phyloP scores from a whole-genome alignment of 1,140 invertebrate species.

The Sweltsa coloradensis region DNA sequence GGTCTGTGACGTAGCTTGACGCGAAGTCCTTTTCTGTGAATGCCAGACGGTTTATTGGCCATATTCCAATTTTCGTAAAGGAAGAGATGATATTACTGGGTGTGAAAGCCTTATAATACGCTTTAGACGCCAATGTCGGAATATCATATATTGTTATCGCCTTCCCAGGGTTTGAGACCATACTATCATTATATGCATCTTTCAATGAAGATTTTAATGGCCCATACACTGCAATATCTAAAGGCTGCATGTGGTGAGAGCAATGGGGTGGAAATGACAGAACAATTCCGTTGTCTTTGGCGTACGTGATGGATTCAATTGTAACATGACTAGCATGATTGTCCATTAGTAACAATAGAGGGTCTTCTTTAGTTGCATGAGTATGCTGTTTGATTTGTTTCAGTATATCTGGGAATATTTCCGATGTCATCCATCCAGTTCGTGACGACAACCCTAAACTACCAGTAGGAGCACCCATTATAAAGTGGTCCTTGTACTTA shows the following conservation, averaged over 20 bases:
- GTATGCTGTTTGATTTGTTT: conserved; percentile 23
- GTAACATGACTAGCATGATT: conserved; percentile 16
- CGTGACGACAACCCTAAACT: conserved; percentile 23
- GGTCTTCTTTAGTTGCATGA: too few relatives aligned
- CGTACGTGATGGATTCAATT: conserved; percentile 1
- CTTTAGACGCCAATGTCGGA: conserved; percentile 17
- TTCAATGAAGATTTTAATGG: conserved; percentile 19
- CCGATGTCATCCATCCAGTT: conserved; percentile 30
- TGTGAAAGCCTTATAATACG: conserved; percentile 22
- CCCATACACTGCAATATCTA: conserved; percentile 22
- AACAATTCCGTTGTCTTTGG: conserved; percentile 12
- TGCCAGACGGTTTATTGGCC: conserved; percentile 24
- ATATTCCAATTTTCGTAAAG: conserved; percentile 23
- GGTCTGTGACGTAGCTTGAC: conserved; percentile 26
- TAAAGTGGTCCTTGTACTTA: conserved; percentile 19
- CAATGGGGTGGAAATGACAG: conserved; percentile 16
- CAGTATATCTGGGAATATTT: conserved; percentile 20
- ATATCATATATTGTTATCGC: conserved; percentile 25
- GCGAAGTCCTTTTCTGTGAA: conserved; percentile 27
- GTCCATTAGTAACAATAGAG: conserved; percentile 13
- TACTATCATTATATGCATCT: conserved; percentile 16
- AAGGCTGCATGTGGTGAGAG: conserved; percentile 25
- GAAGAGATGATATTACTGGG: conserved; percentile 23
- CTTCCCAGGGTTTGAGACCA: conserved; percentile 18
- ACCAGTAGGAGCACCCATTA: conserved; percentile 27